phyloP scores from a whole-genome alignment of 1,140 invertebrate species.

The Plectrocnemia conspersa region DNA sequence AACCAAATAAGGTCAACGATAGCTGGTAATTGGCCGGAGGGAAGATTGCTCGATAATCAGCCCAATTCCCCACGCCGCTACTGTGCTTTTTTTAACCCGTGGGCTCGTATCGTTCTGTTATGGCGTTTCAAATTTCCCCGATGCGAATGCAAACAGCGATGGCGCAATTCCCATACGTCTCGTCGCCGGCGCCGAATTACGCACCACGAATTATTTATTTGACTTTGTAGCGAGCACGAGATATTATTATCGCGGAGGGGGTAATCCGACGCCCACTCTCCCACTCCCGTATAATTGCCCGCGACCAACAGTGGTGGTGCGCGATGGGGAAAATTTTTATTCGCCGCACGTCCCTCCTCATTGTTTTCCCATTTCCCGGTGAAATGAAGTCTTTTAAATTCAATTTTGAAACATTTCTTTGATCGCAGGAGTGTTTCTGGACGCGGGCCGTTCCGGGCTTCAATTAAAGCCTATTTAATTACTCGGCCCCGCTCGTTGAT shows the following conservation, averaged over 20 bases:
- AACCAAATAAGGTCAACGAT: too few relatives aligned
- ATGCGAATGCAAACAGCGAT: background rate
- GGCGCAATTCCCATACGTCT: slow-evolving; percentile 4
- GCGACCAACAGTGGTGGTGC: background rate
- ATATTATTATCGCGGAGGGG: slow-evolving; percentile 8
- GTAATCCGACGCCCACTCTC: background rate
- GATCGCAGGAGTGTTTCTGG: slow-evolving; percentile 19
- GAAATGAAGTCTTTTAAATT: slow-evolving; percentile 26
- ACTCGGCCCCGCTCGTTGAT: too few relatives aligned
- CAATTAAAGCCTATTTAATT: background rate
- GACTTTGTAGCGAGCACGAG: background rate
- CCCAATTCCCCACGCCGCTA: background rate
- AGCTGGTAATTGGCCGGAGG: too few relatives aligned
- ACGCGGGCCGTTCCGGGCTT: background rate
- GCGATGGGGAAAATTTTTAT: slow-evolving; percentile 13
- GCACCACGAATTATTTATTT: slow-evolving; percentile 18
- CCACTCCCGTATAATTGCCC: slow-evolving; percentile 11
- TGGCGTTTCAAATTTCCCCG: background rate
- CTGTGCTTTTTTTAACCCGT: background rate
- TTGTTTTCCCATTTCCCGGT: slow-evolving; percentile 17
- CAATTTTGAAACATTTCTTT: slow-evolving; percentile 23
- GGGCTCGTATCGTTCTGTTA: background rate
- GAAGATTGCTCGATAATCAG: too few relatives aligned
- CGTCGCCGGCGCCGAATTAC: background rate
- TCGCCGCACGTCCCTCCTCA: slow-evolving; percentile 14